These are phyloP conservation scores for Drosophila ambigua DNA, from an alignment of 1,140 invertebrate species.

Conservation along the genomic window DNA sequence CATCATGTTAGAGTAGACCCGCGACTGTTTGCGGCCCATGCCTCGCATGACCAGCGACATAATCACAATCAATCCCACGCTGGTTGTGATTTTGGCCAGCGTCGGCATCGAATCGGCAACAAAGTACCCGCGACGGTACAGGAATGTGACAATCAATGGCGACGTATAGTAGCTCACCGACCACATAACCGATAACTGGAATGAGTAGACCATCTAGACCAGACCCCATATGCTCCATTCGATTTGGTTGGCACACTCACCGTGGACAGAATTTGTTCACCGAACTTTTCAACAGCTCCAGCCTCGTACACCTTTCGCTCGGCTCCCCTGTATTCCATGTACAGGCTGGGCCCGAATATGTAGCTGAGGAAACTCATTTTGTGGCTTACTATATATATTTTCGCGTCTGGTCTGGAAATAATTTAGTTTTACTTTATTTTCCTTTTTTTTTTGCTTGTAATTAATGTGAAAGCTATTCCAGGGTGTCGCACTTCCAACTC, in stretches of 20 bases:
- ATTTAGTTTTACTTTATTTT: slow-evolving; percentile 31
- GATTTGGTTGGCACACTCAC: slow-evolving; percentile 84
- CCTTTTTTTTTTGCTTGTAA: slow-evolving; percentile 45
- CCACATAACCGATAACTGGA: slow-evolving; percentile 87
- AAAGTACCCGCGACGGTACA: slow-evolving; percentile 89
- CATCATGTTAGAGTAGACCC: slow-evolving; percentile 91
- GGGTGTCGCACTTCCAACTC: slow-evolving; percentile 31
- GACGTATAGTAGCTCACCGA: slow-evolving; percentile 90
- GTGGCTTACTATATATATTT: slow-evolving; percentile 18
- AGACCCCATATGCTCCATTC: slow-evolving; percentile 25
- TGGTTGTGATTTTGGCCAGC: slow-evolving; percentile 87
- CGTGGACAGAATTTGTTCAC: slow-evolving; percentile 89
- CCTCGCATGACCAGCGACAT: slow-evolving; percentile 88
- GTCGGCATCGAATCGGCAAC: slow-evolving; percentile 86
- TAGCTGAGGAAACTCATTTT: slow-evolving; percentile 84
- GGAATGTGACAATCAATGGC: slow-evolving; percentile 89
- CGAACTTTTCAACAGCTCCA: slow-evolving; percentile 87
- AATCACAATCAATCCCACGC: slow-evolving; percentile 87
- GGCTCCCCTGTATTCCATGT: slow-evolving; percentile 86
- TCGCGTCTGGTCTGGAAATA: slow-evolving; percentile 41
- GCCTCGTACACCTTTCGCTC: slow-evolving; percentile 87
- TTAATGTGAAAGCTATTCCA: slow-evolving; percentile 43
- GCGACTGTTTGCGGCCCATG: slow-evolving; percentile 89
- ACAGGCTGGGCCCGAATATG: slow-evolving; percentile 87
- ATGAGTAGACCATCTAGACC: slow-evolving; percentile 13